phyloP scores from a whole-genome alignment of 2,888 invertebrate genomes.

The Eledona agricola region DNA sequence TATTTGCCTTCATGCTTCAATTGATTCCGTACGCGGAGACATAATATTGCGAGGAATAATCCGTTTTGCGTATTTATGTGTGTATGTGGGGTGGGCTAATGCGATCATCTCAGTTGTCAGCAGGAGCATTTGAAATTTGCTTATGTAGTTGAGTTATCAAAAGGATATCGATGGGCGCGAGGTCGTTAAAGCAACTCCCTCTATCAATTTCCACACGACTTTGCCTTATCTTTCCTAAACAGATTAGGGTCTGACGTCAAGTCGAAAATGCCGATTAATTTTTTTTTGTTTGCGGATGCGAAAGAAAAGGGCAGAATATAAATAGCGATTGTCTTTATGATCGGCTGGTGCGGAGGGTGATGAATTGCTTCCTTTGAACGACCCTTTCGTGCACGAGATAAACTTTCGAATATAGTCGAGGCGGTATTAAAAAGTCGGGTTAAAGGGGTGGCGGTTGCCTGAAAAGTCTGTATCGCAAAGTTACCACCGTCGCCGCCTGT shows the following conservation, averaged over 20 bases:
- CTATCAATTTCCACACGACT: slow-evolving; percentile 39
- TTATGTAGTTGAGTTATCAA: slow-evolving; percentile 34
- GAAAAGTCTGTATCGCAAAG: slow-evolving; percentile 1
- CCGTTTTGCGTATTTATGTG: slow-evolving; percentile 6
- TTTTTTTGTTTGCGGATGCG: slow-evolving; percentile 21
- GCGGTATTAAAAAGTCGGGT: slow-evolving; percentile 23
- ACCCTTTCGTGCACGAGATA: slow-evolving; percentile 17
- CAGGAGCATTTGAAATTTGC: slow-evolving; percentile 12
- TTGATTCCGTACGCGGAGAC: no score
- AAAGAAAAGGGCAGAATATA: slow-evolving; percentile 20
- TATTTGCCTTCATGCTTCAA: no score
- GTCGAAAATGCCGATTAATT: slow-evolving; percentile 21
- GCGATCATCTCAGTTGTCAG: slow-evolving; percentile 25
- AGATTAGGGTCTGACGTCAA: slow-evolving; percentile 25
- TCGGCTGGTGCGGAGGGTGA: slow-evolving; percentile 19
- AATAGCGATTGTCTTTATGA: slow-evolving; percentile 30
- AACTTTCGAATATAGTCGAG: slow-evolving; percentile 17
- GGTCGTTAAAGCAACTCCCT: slow-evolving; percentile 40
- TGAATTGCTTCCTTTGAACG: slow-evolving; percentile 22
- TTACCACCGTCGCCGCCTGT: slow-evolving; percentile 23
- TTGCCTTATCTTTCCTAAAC: slow-evolving; percentile 38
- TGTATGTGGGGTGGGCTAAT: slow-evolving; percentile 18
- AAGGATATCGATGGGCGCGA: slow-evolving; percentile 28
- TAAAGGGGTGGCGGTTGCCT: slow-evolving; percentile 2
- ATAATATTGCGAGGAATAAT: slow-evolving; percentile 5